Conservation (phyloP, 2,113 vertebrate species). For the Papio anubis region DNA sequence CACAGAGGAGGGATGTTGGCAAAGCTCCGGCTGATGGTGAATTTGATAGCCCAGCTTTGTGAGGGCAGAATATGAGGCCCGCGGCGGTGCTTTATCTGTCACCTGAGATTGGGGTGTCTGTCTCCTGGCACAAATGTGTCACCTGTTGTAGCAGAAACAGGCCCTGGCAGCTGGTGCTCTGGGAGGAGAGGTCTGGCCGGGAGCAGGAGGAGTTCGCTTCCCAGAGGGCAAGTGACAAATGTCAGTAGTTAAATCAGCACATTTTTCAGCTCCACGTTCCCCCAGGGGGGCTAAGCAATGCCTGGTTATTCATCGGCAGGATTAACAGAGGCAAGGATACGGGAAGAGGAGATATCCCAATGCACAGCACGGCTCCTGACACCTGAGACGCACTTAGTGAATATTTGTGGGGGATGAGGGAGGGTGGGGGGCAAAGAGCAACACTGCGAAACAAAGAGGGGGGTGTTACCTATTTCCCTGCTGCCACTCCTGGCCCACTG, state of each 20-base stretch:
- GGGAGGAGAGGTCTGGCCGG: conserved; percentile 26
- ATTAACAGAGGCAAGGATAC: neutral
- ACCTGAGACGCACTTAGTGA: neutral
- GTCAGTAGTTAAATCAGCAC: conserved; percentile 34
- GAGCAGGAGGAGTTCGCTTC: conserved; percentile 9
- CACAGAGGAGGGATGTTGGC: conserved; percentile 19
- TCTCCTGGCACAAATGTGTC: conserved; percentile 67
- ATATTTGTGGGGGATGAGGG: neutral
- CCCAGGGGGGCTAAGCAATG: neutral
- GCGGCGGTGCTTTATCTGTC: conserved; percentile 43
- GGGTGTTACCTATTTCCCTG: neutral
- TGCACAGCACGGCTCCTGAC: neutral
- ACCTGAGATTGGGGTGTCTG: conserved; percentile 66
- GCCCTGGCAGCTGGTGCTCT: conserved; percentile 62
- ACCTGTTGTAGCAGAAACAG: conserved; percentile 60
- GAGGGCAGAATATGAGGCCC: conserved; percentile 55
- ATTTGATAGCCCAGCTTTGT: conserved; percentile 65
- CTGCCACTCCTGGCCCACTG: neutral
- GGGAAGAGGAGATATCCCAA: neutral
- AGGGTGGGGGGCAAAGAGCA: neutral
- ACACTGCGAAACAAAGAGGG: neutral
- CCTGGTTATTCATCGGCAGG: neutral
- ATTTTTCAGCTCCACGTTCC: conserved; percentile 5
- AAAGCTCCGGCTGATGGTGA: neutral
- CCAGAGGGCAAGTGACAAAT: conserved; percentile 26